Percentiles rank a stretch among this genome's conserved stretches.
phyloP scores from a whole-genome alignment of 2,113 vertebrate species.

The Corydoras maculifer region DNA sequence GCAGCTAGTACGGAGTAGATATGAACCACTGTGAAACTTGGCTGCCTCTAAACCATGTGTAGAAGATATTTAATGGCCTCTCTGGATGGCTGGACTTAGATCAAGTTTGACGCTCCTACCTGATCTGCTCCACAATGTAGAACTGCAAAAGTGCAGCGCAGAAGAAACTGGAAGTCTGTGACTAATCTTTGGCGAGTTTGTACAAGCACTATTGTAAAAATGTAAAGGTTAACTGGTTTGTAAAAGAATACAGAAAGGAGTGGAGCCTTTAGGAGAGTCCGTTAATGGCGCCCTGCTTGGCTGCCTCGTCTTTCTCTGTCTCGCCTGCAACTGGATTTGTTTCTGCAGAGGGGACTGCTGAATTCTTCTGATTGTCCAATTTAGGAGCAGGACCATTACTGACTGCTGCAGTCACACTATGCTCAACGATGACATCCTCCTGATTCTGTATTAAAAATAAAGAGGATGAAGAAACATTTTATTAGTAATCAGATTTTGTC shows the following conservation, averaged over 20 bases:
- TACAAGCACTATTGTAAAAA: conserved; percentile 94
- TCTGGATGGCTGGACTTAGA: neutral
- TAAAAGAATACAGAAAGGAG: conserved; percentile 70
- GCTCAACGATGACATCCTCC: conserved; percentile 84
- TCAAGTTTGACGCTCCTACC: conserved; percentile 54
- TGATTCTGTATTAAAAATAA: conserved; percentile 55
- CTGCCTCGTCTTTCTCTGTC: conserved; percentile 57
- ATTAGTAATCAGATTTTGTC: too few species aligned
- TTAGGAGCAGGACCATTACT: conserved; percentile 76
- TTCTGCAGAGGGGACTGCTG: conserved; percentile 69
- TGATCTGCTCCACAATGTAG: conserved; percentile 82
- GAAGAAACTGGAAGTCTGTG: conserved; percentile 84
- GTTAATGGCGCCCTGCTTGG: conserved; percentile 79
- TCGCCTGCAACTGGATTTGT: conserved; percentile 64
- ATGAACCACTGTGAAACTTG: too few species aligned
- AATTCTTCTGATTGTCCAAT: conserved; percentile 67
- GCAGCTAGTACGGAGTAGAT: too few species aligned
- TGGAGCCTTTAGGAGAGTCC: conserved; percentile 83
- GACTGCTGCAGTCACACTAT: conserved; percentile 71
- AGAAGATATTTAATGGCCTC: neutral
- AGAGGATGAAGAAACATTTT: neutral
- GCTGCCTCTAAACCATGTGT: too few species aligned
- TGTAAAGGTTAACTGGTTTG: conserved; percentile 50
- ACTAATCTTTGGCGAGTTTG: conserved; percentile 99
- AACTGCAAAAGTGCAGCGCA: conserved; percentile 86